These are phyloP conservation scores for Morphnarchus princeps DNA, from an alignment of 2,113 vertebrate species.

Conservation along the genomic window DNA sequence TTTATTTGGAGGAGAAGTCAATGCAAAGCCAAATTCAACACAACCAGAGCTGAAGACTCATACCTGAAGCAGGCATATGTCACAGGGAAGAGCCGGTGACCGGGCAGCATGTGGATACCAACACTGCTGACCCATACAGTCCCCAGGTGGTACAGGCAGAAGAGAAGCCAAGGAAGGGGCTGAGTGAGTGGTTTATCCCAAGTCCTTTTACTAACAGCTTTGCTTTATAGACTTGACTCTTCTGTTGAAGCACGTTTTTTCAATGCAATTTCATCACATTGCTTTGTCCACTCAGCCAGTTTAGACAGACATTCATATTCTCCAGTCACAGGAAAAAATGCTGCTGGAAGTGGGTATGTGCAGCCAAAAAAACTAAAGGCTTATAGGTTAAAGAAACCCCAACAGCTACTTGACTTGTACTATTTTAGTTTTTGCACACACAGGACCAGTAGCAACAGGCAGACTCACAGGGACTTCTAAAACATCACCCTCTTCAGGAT, in stretches of 20 bases:
- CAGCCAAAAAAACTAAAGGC: not conserved
- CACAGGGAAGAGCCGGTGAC: not conserved
- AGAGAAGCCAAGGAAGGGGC: not conserved
- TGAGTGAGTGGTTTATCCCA: not conserved
- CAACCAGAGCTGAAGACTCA: not conserved
- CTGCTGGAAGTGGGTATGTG: not conserved
- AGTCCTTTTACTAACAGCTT: not conserved
- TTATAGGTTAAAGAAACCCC: not conserved
- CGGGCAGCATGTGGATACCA: rapidly evolving
- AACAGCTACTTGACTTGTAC: not conserved
- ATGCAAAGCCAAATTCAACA: not conserved
- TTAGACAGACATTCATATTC: not conserved
- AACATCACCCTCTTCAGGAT: not conserved
- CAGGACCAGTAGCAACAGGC: not conserved
- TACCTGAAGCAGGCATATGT: not conserved
- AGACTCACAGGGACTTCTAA: not conserved
- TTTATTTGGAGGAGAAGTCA: not conserved
- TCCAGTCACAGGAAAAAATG: not conserved
- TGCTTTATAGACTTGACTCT: not conserved
- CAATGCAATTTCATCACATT: not conserved
- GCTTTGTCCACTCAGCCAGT: not conserved
- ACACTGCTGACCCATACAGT: not conserved
- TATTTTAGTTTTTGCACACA: not conserved
- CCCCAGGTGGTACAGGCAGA: not conserved
- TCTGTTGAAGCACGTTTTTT: not conserved